Evolutionary conservation across 2,113 vertebrate species (phyloP).

Genomic region (Amazona guildingii): DNA sequence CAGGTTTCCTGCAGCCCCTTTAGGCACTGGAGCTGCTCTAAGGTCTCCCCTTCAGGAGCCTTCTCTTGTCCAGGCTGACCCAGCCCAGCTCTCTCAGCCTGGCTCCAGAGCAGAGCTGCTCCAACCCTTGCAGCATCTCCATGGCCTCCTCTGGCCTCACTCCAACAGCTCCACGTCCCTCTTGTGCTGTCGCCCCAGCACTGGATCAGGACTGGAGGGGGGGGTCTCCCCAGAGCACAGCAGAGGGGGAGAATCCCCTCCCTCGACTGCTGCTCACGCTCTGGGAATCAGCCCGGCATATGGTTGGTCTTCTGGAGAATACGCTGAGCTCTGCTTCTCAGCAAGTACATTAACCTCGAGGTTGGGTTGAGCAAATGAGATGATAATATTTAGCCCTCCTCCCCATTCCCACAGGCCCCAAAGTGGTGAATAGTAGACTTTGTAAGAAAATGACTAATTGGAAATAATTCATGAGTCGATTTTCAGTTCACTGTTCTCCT

Average conservation of each 20-base stretch:
- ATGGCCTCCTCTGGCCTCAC: too few species aligned
- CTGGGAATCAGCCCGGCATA: neutral
- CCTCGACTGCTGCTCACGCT: neutral
- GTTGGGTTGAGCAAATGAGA: neutral
- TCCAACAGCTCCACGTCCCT: neutral
- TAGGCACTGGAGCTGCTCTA: too few species aligned
- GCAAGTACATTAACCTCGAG: neutral
- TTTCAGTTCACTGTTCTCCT: slow-evolving; percentile 32
- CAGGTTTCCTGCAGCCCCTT: too few species aligned
- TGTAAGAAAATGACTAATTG: slow-evolving; percentile 57
- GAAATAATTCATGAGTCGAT: slow-evolving; percentile 34
- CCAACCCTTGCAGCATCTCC: too few species aligned
- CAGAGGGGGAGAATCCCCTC: neutral
- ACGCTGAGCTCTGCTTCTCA: neutral
- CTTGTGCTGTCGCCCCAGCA: neutral
- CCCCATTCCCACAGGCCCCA: neutral
- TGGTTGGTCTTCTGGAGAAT: neutral
- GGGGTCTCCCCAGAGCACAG: neutral
- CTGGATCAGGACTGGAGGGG: neutral
- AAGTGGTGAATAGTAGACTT: slow-evolving; percentile 15
- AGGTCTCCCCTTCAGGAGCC: too few species aligned
- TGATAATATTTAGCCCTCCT: neutral
- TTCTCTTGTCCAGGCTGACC: too few species aligned
- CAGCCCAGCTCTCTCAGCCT: too few species aligned
- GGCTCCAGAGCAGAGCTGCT: too few species aligned